Evolutionary conservation across 2,888 invertebrate genomes (phyloP), one percentile per base, ranked within the genome.

Genomic region (Drosophila quinaria): DNA sequence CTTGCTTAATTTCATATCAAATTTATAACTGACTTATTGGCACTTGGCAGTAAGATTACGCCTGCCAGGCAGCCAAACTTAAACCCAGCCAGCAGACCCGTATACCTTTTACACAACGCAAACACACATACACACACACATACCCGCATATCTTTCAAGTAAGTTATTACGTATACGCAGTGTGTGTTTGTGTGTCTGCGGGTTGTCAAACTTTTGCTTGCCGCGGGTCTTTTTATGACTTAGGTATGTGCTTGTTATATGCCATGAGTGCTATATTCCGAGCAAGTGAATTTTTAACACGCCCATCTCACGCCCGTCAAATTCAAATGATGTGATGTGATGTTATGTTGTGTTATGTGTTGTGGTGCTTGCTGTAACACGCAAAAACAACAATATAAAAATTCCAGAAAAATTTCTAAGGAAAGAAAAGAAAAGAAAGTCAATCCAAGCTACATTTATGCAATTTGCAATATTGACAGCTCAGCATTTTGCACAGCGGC

Each of bases 1-100:
- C 75, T 75, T 83, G 72, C 81, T 83, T 88, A 88, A 88, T 88
- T 84, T 78, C 74, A 88, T 76, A 84, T 87, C 80, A 90, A 87
- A 89, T 90, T 87, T 90, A 90, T 88, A 87, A 86, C 83, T 81
- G 87, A 88, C 90, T 88, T 90, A 90, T 87, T 86, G 89, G 81
- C 90, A 88, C 70, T 87, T 82, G 84, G 88, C 78, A 80, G 72
- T 68, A 66, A 78, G 79, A 83, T 86, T 87, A 80, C 78, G 87
- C 78, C 81, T 67, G 72, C 72, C 61, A 76, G 55, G 67, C 89
- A 67, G 59, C 25, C 58, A 33, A 25, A 6, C 25, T 5, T 5
- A 25, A 25, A 51, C 15, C 41, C 74, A 50, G 15, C 17, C 50
- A n/a, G 29, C 10, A 56, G 35, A 35, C 22, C 42, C 33, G 35